phyloP scores from a whole-genome alignment of 2,113 vertebrate genomes.

The Scortum barcoo region DNA sequence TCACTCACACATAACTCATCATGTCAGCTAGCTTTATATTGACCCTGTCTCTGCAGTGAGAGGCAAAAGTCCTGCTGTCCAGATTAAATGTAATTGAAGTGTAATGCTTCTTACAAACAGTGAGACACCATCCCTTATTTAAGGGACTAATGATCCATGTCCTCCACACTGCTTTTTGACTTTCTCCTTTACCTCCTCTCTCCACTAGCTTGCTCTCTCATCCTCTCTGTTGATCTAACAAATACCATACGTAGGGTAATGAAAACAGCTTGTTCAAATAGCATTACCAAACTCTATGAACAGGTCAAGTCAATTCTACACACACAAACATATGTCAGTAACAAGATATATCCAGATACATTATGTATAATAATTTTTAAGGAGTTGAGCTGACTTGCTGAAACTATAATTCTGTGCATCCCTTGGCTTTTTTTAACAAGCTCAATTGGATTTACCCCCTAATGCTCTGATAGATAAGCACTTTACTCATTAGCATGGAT shows the following conservation, averaged over 20 bases:
- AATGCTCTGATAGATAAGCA: conserved; percentile 75
- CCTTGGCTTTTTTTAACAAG: conserved; percentile 40
- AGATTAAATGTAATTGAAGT: conserved; percentile 67
- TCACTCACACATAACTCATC: conserved; percentile 25
- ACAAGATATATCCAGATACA: background rate
- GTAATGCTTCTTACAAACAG: conserved; percentile 59
- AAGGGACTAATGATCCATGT: conserved; percentile 46
- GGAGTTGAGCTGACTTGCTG: conserved; percentile 14
- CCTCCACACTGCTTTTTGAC: conserved; percentile 35
- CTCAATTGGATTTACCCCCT: conserved; percentile 69
- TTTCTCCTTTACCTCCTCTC: conserved; percentile 14
- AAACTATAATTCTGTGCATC: conserved; percentile 56
- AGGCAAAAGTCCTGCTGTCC: conserved; percentile 44
- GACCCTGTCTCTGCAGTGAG: conserved; percentile 46
- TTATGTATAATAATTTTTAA: background rate
- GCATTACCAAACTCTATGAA: background rate
- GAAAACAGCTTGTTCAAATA: conserved; percentile 40
- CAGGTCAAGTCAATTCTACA: background rate
- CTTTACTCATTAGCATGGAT: conserved; percentile 77
- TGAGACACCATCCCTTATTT: conserved; percentile 37
- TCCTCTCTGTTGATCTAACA: conserved; percentile 26
- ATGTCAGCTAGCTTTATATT: conserved; percentile 34
- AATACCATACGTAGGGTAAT: conserved; percentile 14
- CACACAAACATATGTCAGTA: too few species aligned
- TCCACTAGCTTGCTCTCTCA: background rate